Evolutionary conservation across 2,113 vertebrate genomes (phyloP).

Genomic region (Charadrius vociferus): DNA sequence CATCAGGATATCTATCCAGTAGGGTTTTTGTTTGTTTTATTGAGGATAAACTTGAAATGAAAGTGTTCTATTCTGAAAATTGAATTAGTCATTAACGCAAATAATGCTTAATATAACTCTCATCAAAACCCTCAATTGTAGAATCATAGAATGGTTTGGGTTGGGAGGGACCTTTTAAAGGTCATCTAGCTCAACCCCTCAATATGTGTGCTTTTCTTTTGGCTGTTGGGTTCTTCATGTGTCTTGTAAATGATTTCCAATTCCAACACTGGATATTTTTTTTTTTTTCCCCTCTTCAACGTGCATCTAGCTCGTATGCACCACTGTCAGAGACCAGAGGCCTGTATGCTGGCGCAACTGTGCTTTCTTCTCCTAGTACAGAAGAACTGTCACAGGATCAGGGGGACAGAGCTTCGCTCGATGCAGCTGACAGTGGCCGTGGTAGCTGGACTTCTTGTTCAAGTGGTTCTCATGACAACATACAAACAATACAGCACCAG

Average conservation of each 20-base stretch:
- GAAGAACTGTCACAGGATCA: conserved; percentile 97
- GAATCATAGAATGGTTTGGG: neutral
- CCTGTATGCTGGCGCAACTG: conserved; percentile 86
- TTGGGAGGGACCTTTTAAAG: neutral
- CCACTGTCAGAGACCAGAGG: conserved; percentile 89
- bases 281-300: neutral
- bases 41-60: neutral
- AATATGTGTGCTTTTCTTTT: neutral
- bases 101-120: neutral
- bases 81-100: neutral
- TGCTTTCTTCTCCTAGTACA: conserved; percentile 93
- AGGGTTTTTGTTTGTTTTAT: neutral
- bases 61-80: neutral
- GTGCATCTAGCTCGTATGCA: conserved; percentile 83
- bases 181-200: neutral
- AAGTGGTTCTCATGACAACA: conserved; percentile 96
- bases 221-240: neutral
- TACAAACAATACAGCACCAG: conserved; percentile 96
- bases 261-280: neutral
- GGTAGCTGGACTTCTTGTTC: conserved; percentile 99
- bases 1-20: neutral
- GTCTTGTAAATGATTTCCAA: neutral
- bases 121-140: neutral
- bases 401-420: conserved; percentile 92
- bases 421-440: conserved; percentile 95